Percentiles rank a stretch among this genome's conserved stretches.
phyloP scores from a whole-genome alignment of 2,113 vertebrate species.

The Grammomys dolichurus region DNA sequence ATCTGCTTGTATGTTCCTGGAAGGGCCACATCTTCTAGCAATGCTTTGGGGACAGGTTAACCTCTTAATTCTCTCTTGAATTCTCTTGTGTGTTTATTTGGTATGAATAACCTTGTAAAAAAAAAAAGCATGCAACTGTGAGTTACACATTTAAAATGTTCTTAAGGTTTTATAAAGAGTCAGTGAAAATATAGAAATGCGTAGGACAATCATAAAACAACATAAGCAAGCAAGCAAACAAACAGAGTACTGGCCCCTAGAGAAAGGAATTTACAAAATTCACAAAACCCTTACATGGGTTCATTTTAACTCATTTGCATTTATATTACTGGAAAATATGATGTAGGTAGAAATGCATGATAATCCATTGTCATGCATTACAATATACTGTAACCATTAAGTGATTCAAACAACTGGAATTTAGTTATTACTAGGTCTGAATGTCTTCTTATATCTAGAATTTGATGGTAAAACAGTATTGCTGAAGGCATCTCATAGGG shows the following conservation, averaged over 20 bases:
- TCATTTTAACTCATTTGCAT: neutral
- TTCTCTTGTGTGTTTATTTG: neutral
- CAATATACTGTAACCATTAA: neutral
- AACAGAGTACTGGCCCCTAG: neutral
- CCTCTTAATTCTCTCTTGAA: neutral
- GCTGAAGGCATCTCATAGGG: too few relatives aligned
- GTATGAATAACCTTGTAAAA: neutral
- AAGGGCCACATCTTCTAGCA: neutral
- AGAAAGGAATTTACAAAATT: conserved; percentile 15
- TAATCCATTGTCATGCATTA: neutral
- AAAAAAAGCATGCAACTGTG: neutral
- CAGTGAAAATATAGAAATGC: neutral
- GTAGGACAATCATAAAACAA: conserved; percentile 1
- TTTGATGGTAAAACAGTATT: neutral
- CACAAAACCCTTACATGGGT: neutral
- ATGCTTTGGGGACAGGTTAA: neutral
- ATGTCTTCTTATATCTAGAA: too few relatives aligned
- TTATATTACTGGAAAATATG: conserved; percentile 2
- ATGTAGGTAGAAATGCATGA: neutral
- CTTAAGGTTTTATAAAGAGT: neutral
- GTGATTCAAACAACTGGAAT: neutral
- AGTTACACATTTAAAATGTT: neutral
- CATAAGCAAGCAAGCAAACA: conserved; percentile 2
- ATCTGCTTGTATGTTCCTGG: neutral
- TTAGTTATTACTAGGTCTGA: neutral